phyloP scores from a whole-genome alignment of 2,113 vertebrate genomes.

The Calyptomena viridis region DNA sequence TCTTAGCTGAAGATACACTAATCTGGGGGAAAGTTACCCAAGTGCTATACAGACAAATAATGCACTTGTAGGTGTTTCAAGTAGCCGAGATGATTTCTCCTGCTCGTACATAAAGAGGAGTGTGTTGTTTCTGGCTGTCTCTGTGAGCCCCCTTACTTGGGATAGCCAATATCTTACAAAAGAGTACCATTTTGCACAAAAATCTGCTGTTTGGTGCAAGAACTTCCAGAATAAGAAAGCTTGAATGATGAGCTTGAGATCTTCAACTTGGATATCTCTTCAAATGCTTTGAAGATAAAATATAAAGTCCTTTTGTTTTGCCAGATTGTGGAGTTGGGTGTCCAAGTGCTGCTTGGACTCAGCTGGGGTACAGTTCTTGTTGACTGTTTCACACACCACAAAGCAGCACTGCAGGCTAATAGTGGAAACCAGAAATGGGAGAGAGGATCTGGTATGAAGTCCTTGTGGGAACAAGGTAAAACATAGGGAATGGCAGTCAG shows the following conservation, averaged over 20 bases:
- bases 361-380: rapidly evolving
- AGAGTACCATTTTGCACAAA: neutral
- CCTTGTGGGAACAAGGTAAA: neutral
- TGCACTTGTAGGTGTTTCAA: neutral
- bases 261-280: neutral
- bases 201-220: neutral
- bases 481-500: neutral
- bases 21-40: neutral
- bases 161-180: neutral
- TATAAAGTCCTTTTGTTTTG: neutral
- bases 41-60: neutral
- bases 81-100: neutral
- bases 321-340: neutral
- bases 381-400: neutral
- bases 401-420: neutral
- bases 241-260: neutral
- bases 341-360: neutral
- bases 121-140: neutral
- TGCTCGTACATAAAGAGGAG: neutral
- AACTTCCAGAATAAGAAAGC: neutral
- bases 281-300: neutral
- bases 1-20: neutral
- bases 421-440: neutral
- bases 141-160: neutral
- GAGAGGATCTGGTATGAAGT: neutral